Evolutionary conservation across 2,113 vertebrate genomes (phyloP).

Genomic region (Crotalus tigris): DNA sequence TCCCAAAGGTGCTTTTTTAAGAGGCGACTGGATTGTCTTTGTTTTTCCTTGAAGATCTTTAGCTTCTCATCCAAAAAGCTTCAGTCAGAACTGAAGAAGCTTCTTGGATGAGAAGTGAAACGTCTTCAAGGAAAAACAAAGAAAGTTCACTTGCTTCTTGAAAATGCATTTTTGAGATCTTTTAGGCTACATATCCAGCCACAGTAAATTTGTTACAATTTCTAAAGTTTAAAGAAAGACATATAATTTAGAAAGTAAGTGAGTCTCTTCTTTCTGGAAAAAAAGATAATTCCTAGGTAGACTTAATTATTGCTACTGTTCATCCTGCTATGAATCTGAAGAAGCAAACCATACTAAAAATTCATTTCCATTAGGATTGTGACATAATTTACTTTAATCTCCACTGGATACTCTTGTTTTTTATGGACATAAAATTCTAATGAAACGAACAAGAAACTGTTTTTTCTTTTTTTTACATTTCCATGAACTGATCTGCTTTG

Average conservation of each 20-base stretch:
- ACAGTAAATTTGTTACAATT: neutral
- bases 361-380: neutral
- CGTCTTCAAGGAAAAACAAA: neutral
- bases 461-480: neutral
- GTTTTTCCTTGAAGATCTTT: neutral
- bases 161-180: neutral
- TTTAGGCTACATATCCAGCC: neutral
- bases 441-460: neutral
- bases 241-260: neutral
- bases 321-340: neutral
- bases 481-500: neutral
- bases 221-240: neutral
- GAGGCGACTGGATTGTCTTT: neutral
- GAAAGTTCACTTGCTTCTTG: neutral
- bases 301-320: neutral
- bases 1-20: neutral
- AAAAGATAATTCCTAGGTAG: neutral
- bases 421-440: neutral
- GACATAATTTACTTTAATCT: neutral
- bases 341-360: neutral
- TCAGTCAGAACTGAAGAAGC: neutral
- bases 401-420: neutral
- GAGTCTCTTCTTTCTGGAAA: neutral
- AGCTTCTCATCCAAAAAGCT: neutral
- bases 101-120: neutral